A percentile compares a stretch with the other conserved stretches of the same genome.
These are phyloP conservation scores for Mesoclemmys tuberculata DNA, from an alignment of 2,113 vertebrate species.

Conservation along the genomic window DNA sequence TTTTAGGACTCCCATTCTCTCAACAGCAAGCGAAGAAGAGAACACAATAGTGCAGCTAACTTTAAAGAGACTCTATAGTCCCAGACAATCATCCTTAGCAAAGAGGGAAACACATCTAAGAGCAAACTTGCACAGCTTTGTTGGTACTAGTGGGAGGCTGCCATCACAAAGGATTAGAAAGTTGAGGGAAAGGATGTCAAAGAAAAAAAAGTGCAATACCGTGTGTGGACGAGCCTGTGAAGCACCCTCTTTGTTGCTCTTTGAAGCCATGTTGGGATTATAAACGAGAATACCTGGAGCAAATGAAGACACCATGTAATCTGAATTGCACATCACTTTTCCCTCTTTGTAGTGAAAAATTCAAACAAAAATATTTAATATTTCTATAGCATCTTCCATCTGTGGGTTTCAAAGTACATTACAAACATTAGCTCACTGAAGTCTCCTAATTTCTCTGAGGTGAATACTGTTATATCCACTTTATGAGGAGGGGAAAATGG, in stretches of 20 bases:
- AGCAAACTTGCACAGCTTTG: background rate
- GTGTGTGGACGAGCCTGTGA: constrained; percentile 88
- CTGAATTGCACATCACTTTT: background rate
- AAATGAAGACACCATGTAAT: background rate
- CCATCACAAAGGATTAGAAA: background rate
- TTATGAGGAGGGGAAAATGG: fast-evolving
- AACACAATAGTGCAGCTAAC: background rate
- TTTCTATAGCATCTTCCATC: background rate
- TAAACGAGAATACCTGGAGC: constrained; percentile 77
- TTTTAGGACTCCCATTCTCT: background rate
- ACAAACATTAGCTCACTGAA: background rate
- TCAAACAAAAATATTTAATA: background rate
- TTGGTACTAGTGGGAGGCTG: background rate
- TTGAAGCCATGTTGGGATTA: constrained; percentile 85
- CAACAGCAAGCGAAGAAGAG: background rate
- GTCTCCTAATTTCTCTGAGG: background rate
- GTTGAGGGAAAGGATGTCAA: background rate
- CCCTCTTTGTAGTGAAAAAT: fast-evolving
- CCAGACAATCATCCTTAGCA: background rate
- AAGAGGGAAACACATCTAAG: background rate
- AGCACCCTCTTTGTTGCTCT: constrained; percentile 63
- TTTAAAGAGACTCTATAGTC: background rate
- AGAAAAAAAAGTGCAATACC: constrained; percentile 72
- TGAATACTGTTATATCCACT: background rate
- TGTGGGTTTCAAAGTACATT: background rate